Conservation (phyloP, 2,888 invertebrate species). For the Petrophora chlorosata region DNA sequence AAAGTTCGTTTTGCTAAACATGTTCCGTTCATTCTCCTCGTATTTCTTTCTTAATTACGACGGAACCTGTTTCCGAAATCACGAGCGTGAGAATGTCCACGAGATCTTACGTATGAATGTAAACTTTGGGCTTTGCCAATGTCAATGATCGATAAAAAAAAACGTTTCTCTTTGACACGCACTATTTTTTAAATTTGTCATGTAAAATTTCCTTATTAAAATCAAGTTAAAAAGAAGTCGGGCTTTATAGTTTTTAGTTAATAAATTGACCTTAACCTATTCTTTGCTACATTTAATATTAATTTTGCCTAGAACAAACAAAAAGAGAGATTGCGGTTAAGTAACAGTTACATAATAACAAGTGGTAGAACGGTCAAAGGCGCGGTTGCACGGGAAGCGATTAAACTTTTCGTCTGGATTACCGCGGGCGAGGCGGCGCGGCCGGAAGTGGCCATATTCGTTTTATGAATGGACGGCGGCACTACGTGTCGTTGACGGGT, state of each 20-base stretch:
- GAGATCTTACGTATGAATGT: slow-evolving; percentile 11
- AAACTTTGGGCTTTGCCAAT: slow-evolving; percentile 5
- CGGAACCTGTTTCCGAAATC: slow-evolving; percentile 18
- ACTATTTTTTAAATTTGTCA: too few relatives aligned
- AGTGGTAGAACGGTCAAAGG: slow-evolving; percentile 17
- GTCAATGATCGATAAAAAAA: slow-evolving; percentile 10
- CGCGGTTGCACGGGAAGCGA: slow-evolving; percentile 35
- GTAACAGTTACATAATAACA: slow-evolving; percentile 20
- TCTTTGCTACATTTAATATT: not conserved
- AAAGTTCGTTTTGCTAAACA: slow-evolving; percentile 21
- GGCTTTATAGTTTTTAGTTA: too few relatives aligned
- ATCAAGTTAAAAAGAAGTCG: too few relatives aligned
- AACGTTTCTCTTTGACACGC: too few relatives aligned
- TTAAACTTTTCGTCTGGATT: slow-evolving; percentile 48
- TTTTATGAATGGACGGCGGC: slow-evolving; percentile 65
- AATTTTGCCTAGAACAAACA: not conserved
- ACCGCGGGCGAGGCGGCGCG: slow-evolving; percentile 48
- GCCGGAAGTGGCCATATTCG: slow-evolving; percentile 71
- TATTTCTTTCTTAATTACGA: slow-evolving; percentile 27
- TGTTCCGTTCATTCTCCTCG: slow-evolving; percentile 17
- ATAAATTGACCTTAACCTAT: too few relatives aligned
- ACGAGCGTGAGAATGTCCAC: slow-evolving; percentile 24
- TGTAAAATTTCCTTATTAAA: not conserved
- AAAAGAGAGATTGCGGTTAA: not conserved
- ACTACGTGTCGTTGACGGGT: slow-evolving; percentile 55